phyloP scores from a whole-genome alignment of 2,888 invertebrate species.

The Steinernema scapterisci region DNA sequence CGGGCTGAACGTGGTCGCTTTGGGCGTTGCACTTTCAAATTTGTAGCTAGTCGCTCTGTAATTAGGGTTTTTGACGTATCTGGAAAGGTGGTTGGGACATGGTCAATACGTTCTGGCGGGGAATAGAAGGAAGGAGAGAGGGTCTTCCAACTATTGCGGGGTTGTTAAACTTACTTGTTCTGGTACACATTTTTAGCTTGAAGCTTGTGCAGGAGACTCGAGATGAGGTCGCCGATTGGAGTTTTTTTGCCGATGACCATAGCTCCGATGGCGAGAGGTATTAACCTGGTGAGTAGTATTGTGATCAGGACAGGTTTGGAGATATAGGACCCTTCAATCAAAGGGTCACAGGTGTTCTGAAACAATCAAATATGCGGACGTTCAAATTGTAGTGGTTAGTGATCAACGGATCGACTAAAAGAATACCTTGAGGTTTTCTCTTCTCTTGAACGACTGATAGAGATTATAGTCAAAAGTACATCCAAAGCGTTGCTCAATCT shows the following conservation, averaged over 20 bases:
- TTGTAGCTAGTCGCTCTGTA: constrained; percentile 29
- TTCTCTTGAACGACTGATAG: constrained; percentile 55
- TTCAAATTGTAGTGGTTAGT: too few relatives aligned
- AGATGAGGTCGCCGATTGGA: constrained; percentile 52
- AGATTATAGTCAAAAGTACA: constrained; percentile 64
- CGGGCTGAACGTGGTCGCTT: constrained; percentile 50
- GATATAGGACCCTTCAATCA: constrained; percentile 55
- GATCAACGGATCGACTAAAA: too few relatives aligned
- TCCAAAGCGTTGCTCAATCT: constrained; percentile 61
- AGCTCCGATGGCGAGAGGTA: constrained; percentile 51
- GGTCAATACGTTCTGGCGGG: background rate
- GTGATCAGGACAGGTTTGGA: constrained; percentile 50
- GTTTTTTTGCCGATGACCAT: constrained; percentile 50
- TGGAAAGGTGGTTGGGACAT: constrained; percentile 26
- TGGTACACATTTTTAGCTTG: constrained; percentile 41
- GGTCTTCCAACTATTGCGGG: constrained; percentile 30
- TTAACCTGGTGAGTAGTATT: constrained; percentile 52
- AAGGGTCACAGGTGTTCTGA: constrained; percentile 66
- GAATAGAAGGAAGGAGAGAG: constrained; percentile 15
- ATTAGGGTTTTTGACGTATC: constrained; percentile 46
- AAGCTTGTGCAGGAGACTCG: constrained; percentile 49
- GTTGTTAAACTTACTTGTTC: constrained; percentile 37
- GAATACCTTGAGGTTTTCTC: constrained; percentile 61
- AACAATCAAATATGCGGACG: constrained; percentile 25
- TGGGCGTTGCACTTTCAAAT: constrained; percentile 39